Percentiles rank a stretch among this genome's conserved stretches.
These are phyloP conservation scores for Mystacides longicornis DNA, from an alignment of 2,888 invertebrate species.

Conservation along the genomic window DNA sequence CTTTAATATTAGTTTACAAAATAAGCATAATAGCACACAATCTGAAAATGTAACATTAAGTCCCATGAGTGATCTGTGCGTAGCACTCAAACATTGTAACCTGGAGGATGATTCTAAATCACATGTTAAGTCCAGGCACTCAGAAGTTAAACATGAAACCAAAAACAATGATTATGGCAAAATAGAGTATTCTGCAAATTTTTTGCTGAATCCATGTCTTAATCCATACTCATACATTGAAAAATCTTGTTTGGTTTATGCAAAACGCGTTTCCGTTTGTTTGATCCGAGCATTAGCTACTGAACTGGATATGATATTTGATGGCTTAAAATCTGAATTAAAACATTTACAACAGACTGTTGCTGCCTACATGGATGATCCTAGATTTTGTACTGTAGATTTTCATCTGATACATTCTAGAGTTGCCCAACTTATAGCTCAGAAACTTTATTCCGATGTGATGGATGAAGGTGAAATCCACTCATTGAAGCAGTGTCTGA, in stretches of 20 bases:
- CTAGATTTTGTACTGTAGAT: constrained; percentile 54
- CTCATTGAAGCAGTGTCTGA: constrained; percentile 36
- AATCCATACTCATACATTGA: constrained; percentile 51
- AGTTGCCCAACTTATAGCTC: constrained; percentile 55
- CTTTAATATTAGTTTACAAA: constrained; percentile 23
- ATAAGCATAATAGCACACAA: neutral
- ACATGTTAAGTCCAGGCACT: constrained; percentile 9
- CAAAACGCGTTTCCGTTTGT: constrained; percentile 60
- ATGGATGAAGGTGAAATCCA: constrained; percentile 41
- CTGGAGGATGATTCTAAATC: constrained; percentile 39
- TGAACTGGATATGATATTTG: constrained; percentile 48
- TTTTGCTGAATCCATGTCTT: constrained; percentile 28
- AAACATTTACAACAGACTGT: constrained; percentile 63
- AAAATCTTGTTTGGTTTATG: constrained; percentile 58
- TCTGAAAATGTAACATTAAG: constrained; percentile 31
- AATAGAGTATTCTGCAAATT: constrained; percentile 8
- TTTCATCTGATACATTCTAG: constrained; percentile 60
- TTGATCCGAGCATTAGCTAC: constrained; percentile 51
- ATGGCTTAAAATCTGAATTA: constrained; percentile 57
- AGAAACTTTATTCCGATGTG: constrained; percentile 47
- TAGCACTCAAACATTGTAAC: constrained; percentile 49
- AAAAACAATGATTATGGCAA: constrained; percentile 3
- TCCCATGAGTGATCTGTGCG: constrained; percentile 54
- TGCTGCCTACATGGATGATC: constrained; percentile 61
- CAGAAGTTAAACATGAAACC: constrained; percentile 10